phyloP scores from a whole-genome alignment of 2,797 vertebrate genomes.

The Myotis vivesi region DNA sequence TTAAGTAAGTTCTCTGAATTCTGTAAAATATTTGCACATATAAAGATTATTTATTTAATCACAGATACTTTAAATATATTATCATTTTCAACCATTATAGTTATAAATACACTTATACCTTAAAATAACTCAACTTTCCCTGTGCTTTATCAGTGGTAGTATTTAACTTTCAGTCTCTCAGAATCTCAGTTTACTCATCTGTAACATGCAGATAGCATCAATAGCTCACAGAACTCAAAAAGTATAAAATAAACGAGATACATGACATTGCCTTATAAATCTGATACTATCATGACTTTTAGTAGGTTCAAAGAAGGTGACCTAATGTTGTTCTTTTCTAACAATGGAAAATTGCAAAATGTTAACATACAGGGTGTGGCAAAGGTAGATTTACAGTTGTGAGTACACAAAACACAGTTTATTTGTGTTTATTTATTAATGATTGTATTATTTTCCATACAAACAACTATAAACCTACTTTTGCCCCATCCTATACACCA shows the following conservation, averaged over 20 bases:
- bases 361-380: neutral
- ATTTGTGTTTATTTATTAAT: neutral
- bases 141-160: neutral
- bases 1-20: constrained; percentile 14
- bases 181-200: neutral
- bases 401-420: neutral
- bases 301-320: neutral
- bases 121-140: neutral
- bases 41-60: neutral
- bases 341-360: neutral
- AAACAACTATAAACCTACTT: neutral
- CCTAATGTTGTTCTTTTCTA: neutral
- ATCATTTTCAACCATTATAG: neutral
- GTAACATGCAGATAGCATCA: neutral
- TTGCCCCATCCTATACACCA: neutral
- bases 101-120: neutral
- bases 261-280: neutral
- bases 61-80: neutral
- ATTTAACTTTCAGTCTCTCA: neutral
- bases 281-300: neutral
- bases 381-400: neutral
- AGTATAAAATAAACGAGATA: neutral
- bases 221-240: neutral
- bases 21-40: neutral
- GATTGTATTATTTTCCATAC: neutral